These are phyloP conservation scores for Eudasyphora cyanicolor DNA, from an alignment of 2,888 invertebrate genomes.

Conservation along the genomic window DNA sequence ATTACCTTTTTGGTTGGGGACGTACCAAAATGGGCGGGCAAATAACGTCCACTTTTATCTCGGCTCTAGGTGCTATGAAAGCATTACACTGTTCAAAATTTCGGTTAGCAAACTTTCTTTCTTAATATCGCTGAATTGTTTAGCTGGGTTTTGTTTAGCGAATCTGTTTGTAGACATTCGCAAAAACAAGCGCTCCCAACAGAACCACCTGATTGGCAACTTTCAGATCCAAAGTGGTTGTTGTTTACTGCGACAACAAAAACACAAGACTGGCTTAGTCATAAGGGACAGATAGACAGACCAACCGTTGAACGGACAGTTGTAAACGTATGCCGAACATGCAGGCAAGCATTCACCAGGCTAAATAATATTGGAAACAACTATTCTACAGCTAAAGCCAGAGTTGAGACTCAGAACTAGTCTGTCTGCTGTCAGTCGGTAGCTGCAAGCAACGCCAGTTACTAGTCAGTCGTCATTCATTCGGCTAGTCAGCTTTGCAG, in stretches of 20 bases:
- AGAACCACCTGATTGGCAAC: slow-evolving; percentile 51
- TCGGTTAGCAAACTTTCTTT: too few species aligned
- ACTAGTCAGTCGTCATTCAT: background rate
- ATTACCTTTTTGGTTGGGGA: too few species aligned
- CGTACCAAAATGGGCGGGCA: too few species aligned
- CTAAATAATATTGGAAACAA: background rate
- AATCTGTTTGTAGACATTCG: background rate
- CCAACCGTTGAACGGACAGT: too few species aligned
- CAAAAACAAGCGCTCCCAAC: background rate
- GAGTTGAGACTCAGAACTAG: slow-evolving; percentile 10
- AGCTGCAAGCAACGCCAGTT: background rate
- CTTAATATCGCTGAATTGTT: background rate
- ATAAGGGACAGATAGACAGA: slow-evolving; percentile 25
- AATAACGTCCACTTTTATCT: too few species aligned
- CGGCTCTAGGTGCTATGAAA: too few species aligned
- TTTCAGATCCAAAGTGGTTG: slow-evolving; percentile 52
- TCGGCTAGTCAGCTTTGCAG: background rate
- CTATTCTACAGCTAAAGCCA: background rate
- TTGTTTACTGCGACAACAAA: slow-evolving; percentile 39
- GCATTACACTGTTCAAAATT: too few species aligned
- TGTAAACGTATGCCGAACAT: background rate
- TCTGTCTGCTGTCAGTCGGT: background rate
- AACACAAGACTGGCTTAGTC: slow-evolving; percentile 46
- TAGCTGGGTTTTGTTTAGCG: slow-evolving; percentile 11
- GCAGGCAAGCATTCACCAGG: background rate